A percentile compares a stretch with the other conserved stretches of the same genome.
phyloP scores from a whole-genome alignment of 2,113 vertebrate species.

The Hiodon alosoides region DNA sequence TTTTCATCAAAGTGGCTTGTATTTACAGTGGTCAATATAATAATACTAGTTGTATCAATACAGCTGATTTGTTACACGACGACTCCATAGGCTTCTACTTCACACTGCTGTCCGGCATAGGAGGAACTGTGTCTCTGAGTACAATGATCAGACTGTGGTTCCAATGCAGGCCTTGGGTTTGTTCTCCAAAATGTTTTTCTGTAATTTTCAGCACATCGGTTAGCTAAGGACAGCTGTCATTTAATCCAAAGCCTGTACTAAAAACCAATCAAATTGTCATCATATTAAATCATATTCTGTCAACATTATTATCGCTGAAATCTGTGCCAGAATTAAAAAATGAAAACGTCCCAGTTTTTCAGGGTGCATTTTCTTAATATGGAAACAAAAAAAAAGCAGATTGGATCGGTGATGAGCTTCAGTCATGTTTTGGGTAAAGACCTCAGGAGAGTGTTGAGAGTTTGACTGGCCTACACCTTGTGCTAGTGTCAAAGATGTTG shows the following conservation, averaged over 20 bases:
- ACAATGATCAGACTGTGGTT: too few species aligned
- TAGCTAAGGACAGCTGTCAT: neutral
- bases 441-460: neutral
- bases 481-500: neutral
- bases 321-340: neutral
- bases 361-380: neutral
- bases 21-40: too few species aligned
- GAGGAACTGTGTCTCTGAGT: too few species aligned
- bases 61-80: too few species aligned
- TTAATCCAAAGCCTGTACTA: neutral
- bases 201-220: neutral
- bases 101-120: too few species aligned
- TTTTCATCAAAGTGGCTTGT: neutral
- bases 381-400: neutral
- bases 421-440: too few species aligned
- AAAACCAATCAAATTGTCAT: neutral
- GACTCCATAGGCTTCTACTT: too few species aligned
- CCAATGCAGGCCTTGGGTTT: too few species aligned
- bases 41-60: too few species aligned
- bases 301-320: neutral
- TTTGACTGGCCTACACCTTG: neutral
- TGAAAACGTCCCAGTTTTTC: neutral
- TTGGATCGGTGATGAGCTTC: neutral
- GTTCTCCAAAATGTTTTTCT: neutral
- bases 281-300: neutral